Conservation (phyloP, 2,888 invertebrate species). For the Caenorhabditis sulstoni region DNA sequence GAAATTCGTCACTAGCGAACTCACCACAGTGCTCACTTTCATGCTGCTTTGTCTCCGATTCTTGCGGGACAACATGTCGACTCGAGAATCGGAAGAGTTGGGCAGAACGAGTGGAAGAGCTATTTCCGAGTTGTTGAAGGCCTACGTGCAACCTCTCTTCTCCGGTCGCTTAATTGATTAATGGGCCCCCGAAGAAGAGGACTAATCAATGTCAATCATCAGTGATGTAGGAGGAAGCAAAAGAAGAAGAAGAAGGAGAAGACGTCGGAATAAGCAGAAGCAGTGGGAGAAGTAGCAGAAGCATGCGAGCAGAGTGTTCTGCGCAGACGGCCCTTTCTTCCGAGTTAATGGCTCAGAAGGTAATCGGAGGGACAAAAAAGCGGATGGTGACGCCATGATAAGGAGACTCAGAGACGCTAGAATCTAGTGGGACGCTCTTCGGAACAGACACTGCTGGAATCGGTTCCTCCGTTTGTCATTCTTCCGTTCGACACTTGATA, state of each 20-base stretch:
- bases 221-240: slow-evolving; percentile 31
- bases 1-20: background rate
- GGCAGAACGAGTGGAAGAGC: too few species aligned
- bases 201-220: slow-evolving; percentile 55
- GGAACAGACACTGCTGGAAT: too few species aligned
- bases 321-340: slow-evolving; percentile 29
- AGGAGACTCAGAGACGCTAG: slow-evolving; percentile 15
- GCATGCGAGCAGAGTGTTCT: slow-evolving; percentile 33
- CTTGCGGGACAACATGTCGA: slow-evolving; percentile 49
- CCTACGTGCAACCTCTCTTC: slow-evolving; percentile 43
- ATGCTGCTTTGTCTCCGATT: slow-evolving; percentile 36
- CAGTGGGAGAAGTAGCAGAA: slow-evolving; percentile 14
- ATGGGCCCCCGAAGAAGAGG: slow-evolving; percentile 37
- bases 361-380: slow-evolving; percentile 38
- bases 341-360: slow-evolving; percentile 59
- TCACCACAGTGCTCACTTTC: slow-evolving; percentile 55
- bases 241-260: too few species aligned
- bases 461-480: too few species aligned
- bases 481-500: too few species aligned
- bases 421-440: slow-evolving; percentile 3
- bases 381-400: slow-evolving; percentile 42
- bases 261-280: slow-evolving; percentile 7
- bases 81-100: background rate
- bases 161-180: slow-evolving; percentile 51
- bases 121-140: background rate